Evolutionary conservation across 2,888 invertebrate species (phyloP).

Genomic region (Tribolium freemani): DNA sequence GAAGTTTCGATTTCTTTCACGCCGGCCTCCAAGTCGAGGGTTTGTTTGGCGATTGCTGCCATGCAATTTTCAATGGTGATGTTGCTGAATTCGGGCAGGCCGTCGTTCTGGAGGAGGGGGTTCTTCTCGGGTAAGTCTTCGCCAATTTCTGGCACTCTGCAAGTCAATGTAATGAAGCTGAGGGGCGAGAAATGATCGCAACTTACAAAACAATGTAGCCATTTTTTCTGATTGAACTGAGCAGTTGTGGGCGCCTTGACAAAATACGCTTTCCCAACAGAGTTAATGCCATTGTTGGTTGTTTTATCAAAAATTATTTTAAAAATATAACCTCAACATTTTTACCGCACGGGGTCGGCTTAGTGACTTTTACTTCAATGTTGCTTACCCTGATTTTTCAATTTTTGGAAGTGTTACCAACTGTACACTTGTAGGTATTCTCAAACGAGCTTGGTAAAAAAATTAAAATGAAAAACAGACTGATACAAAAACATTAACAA

Average conservation of each 20-base stretch:
- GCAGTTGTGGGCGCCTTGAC: conserved; percentile 47
- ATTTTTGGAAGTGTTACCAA: no score
- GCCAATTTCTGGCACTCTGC: conserved; percentile 85
- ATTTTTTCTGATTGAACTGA: conserved; percentile 66
- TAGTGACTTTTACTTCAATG: not conserved
- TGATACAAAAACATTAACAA: no score
- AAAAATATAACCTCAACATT: conserved; percentile 39
- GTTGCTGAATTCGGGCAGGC: conserved; percentile 84
- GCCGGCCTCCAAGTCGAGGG: conserved; percentile 84
- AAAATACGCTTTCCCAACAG: conserved; percentile 58
- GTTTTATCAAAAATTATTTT: conserved; percentile 5
- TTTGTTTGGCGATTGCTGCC: conserved; percentile 86
- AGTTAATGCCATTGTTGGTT: conserved; percentile 63
- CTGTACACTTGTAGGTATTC: no score
- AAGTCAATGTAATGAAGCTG: conserved; percentile 10
- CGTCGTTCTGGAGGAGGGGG: conserved; percentile 79
- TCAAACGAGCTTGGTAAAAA: no score
- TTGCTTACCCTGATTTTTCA: not conserved
- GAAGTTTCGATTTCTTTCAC: conserved; percentile 78
- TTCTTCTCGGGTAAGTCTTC: conserved; percentile 85
- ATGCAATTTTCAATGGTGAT: conserved; percentile 88
- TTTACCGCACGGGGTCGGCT: conserved; percentile 2
- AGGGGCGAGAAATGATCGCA: not conserved
- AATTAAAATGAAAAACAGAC: no score
- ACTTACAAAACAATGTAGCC: conserved; percentile 83